Percentiles rank a stretch among this genome's conserved stretches.
These are phyloP conservation scores for Poecilia picta DNA, from an alignment of 2,797 vertebrate genomes.

Conservation along the genomic window DNA sequence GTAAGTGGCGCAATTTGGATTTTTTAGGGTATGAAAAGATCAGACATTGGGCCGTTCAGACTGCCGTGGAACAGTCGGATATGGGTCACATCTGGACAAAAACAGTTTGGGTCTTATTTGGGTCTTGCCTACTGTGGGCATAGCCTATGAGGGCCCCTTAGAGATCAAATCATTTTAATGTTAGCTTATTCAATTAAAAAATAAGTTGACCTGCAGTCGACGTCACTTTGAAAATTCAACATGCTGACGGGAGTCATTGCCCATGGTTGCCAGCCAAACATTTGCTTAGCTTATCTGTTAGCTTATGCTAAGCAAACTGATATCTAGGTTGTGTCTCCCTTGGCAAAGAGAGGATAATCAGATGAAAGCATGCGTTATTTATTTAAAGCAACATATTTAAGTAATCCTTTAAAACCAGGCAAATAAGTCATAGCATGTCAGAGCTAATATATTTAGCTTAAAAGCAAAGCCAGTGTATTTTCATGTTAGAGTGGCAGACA, in stretches of 20 bases:
- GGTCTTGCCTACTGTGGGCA: neutral
- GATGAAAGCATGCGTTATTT: neutral
- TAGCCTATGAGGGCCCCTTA: neutral
- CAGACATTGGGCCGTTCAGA: neutral
- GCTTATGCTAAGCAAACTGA: neutral
- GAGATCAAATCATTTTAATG: neutral
- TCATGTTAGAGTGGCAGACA: neutral
- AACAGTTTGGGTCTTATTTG: neutral
- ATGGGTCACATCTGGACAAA: neutral
- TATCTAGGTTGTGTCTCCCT: neutral
- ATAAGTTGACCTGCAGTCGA: neutral
- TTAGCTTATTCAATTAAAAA: neutral
- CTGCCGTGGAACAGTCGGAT: neutral
- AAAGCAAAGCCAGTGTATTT: neutral
- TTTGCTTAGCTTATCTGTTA: neutral
- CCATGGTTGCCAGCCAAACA: neutral
- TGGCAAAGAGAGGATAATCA: neutral
- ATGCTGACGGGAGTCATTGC: neutral
- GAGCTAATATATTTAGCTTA: neutral
- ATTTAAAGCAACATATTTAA: neutral
- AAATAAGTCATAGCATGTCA: neutral
- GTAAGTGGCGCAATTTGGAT: neutral
- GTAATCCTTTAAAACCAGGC: neutral
- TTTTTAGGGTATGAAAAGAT: neutral
- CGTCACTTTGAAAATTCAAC: neutral